Evolutionary conservation across 2,888 invertebrate species (phyloP).

Genomic region (Thelaira solivaga): DNA sequence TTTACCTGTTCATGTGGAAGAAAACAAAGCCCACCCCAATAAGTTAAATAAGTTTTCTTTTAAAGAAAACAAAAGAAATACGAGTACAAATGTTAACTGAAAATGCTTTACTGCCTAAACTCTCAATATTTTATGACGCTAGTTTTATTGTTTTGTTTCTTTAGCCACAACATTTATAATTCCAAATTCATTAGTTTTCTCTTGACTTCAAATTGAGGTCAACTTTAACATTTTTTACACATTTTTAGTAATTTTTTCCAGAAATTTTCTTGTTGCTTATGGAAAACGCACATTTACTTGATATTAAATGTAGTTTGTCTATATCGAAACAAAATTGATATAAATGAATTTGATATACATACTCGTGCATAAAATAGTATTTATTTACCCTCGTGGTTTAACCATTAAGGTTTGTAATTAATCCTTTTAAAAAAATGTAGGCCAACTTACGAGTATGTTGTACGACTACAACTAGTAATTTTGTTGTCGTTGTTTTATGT

Average conservation of each 20-base stretch:
- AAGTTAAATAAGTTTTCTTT: slow-evolving; percentile 22
- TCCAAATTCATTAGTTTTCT: slow-evolving; percentile 18
- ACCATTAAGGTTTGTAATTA: slow-evolving; percentile 34
- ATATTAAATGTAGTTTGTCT: too few relatives aligned
- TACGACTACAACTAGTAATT: slow-evolving; percentile 11
- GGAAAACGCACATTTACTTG: too few relatives aligned
- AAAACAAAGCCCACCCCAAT: slow-evolving; percentile 2
- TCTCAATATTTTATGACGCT: slow-evolving; percentile 38
- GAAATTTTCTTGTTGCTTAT: not conserved
- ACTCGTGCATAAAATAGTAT: slow-evolving; percentile 1
- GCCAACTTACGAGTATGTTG: slow-evolving; percentile 31
- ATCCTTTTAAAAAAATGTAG: slow-evolving; percentile 32
- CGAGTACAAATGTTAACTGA: not conserved
- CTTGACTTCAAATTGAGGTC: slow-evolving; percentile 48
- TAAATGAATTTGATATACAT: too few relatives aligned
- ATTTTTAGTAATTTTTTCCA: slow-evolving; percentile 25
- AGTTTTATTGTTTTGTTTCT: not conserved
- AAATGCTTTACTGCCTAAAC: slow-evolving; percentile 12
- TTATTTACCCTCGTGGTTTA: slow-evolving; percentile 12
- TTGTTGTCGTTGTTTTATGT: slow-evolving; percentile 19
- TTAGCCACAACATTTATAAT: slow-evolving; percentile 4
- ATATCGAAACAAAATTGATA: too few relatives aligned
- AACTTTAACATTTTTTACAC: slow-evolving; percentile 48
- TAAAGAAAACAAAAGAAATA: not conserved
- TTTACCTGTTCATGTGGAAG: too few relatives aligned